These are phyloP conservation scores for Campopleginae sp. DNA, from an alignment of 2,888 invertebrate genomes.

Conservation along the genomic window DNA sequence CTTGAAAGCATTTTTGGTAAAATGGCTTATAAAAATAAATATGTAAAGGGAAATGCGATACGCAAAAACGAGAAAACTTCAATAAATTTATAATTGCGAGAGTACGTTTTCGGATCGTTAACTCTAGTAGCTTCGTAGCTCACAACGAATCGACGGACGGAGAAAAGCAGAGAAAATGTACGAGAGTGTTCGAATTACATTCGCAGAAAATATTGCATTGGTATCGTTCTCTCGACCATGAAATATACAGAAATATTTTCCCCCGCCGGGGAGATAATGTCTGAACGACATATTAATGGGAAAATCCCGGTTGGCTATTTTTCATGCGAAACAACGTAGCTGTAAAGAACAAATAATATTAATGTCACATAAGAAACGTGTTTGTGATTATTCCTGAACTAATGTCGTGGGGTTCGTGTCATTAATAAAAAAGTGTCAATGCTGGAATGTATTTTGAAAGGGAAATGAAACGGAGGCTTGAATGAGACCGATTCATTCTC, in stretches of 20 bases:
- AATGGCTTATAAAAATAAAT: no score
- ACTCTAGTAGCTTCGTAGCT: constrained; percentile 83
- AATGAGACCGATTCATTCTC: background rate
- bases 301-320: constrained; percentile 9
- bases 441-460: background rate
- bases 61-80: constrained; percentile 75
- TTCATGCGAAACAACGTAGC: constrained; percentile 8
- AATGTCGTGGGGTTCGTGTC: background rate
- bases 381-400: background rate
- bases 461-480: background rate
- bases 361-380: background rate
- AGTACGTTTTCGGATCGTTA: constrained; percentile 81
- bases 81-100: constrained; percentile 82
- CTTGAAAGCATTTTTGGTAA: no score
- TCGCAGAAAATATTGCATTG: constrained; percentile 50
- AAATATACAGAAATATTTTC: constrained; percentile 43
- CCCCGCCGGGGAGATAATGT: constrained; percentile 29
- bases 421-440: background rate
- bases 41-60: background rate
- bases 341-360: background rate
- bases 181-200: constrained; percentile 70
- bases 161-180: constrained; percentile 72
- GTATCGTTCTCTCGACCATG: constrained; percentile 12
- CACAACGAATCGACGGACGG: constrained; percentile 79
- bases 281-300: constrained; percentile 33